Base-by-base conservation (phyloP, 2,888 invertebrate genomes). In the Ornithoptera alexandrae region DNA sequence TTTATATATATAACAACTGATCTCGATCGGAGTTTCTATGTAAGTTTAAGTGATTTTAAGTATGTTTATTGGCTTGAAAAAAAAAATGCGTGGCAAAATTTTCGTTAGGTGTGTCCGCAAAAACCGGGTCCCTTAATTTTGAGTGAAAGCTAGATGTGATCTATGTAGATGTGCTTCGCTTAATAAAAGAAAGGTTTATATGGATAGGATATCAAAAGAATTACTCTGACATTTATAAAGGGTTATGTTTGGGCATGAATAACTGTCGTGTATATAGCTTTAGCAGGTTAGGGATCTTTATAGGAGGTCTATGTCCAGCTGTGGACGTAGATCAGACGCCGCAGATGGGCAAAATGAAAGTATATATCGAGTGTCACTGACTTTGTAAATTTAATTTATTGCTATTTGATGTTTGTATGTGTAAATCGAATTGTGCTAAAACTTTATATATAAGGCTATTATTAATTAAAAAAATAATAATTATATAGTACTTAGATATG, bases 121-220 rank as follows among this genome's bases (percentile, higher is more conserved):
- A 22, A 69, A 36, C 60, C 39, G 56, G 59, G 42, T 58, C 63
- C 50, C 50, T 62, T 17, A 39, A 65, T 36, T 61, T 50, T 22
- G 57, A 42, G 24, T 60, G 65, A 63, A 62, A 60, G 62, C 71
- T 68, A 69, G 62, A 62, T 58, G 50, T 70, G 65, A 61, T 39
- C 10, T 6, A n/a, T 36, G 64, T 68, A 64, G 63, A 53, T 53
- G 30, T 17, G 68, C 68, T 68, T 68, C 15, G 68, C 68, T 68
- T 68, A 6, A n/a, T n/a, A 6, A n/a, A n/a, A n/a, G 53, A 8
- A 4, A 46, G 12, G 46, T 3, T 24, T 30, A 30, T 30, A 30
- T 30, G 5, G 30, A 0, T 30, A 30, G 4, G 30, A 30, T 30
- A 30, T 30, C 30, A 30, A 30, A 30, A 30, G 5, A 3, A 3